Base-by-base conservation (phyloP, 2,888 invertebrate genomes). In the Mechanitis messenoides region DNA sequence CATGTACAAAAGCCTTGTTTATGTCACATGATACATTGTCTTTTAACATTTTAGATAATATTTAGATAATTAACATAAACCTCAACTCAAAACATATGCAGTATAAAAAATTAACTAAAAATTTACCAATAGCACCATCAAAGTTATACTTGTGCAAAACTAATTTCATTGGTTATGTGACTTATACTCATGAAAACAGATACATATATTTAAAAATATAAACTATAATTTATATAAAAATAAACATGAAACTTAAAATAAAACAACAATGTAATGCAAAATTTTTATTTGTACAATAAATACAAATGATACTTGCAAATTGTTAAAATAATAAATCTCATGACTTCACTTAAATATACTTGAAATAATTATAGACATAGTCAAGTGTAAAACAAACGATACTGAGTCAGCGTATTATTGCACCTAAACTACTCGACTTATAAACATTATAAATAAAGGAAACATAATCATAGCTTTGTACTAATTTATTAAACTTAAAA, bases 261-360 rank as follows among this genome's bases (percentile, higher is more conserved):
- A 66, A 69, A 66, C 64, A 50, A 66, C 65, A 67, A 74, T 82
- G 81, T 76, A 80, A 85, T 88, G 84, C 84, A 87, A 87, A 84
- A 81, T 61, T 85, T 20, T 90, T 89, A 89, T 89, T 89, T 90
- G 88, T 90, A 89, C 88, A 89, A 89, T 89, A 87, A 87, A 89
- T 90, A 90, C 88, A 89, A 90, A 90, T 81, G 78, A 88, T 87
- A 87, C 79, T 83, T 81, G 87, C 86, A 85, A 86, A 85, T 83
- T 80, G 87, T 79, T 83, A 84, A 85, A 83, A 82, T 82, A 83
- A 83, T 79, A 83, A 85, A 85, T 87, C 83, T 87, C 87, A 87
- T 82, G 79, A 84, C 83, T 82, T 85, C 74, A 76, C 79, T 82
- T 82, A 82, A 79, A 76, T 74, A 61, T 55, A 59, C 50, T 55